These are phyloP conservation scores for Cheilosia soror DNA, from an alignment of 2,888 invertebrate species.

Conservation along the genomic window DNA sequence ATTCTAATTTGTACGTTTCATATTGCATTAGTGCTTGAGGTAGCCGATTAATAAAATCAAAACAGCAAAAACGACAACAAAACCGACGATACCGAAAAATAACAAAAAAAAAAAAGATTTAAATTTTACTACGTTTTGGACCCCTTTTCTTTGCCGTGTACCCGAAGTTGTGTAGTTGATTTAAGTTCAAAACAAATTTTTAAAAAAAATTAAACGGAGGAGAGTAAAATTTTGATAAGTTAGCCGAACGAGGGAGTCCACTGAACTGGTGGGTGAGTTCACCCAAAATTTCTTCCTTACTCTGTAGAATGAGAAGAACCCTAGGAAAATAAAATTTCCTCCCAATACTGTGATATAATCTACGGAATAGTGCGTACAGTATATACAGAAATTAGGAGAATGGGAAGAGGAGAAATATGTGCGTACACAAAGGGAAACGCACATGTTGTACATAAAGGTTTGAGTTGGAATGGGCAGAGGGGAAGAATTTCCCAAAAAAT, in stretches of 20 bases:
- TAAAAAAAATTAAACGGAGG: constrained; percentile 21
- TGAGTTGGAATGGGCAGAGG: constrained; percentile 44
- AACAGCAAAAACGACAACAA: not conserved
- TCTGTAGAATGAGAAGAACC: constrained; percentile 43
- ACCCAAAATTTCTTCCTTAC: constrained; percentile 78
- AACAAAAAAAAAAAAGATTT: not conserved
- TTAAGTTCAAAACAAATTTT: constrained; percentile 13
- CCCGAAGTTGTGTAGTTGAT: constrained; percentile 52
- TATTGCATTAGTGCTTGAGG: constrained; percentile 64
- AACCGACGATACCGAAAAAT: constrained; percentile 18
- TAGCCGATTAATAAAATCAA: constrained; percentile 31
- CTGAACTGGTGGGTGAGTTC: constrained; percentile 82
- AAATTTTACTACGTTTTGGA: constrained; percentile 2
- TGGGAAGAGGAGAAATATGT: constrained; percentile 22
- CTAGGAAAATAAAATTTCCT: constrained; percentile 16
- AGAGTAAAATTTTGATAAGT: constrained; percentile 73
- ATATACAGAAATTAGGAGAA: constrained; percentile 16
- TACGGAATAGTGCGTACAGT: constrained; percentile 48
- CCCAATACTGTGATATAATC: constrained; percentile 21
- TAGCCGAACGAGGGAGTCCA: constrained; percentile 76
- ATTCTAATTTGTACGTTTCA: constrained; percentile 70
- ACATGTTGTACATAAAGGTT: constrained; percentile 21
- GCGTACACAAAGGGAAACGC: constrained; percentile 7
- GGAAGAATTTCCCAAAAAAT: constrained; percentile 65
- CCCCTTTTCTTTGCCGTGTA: constrained; percentile 27